Base-by-base conservation (phyloP, 2,888 invertebrate species). In the Callyntrura guangdongensis region DNA sequence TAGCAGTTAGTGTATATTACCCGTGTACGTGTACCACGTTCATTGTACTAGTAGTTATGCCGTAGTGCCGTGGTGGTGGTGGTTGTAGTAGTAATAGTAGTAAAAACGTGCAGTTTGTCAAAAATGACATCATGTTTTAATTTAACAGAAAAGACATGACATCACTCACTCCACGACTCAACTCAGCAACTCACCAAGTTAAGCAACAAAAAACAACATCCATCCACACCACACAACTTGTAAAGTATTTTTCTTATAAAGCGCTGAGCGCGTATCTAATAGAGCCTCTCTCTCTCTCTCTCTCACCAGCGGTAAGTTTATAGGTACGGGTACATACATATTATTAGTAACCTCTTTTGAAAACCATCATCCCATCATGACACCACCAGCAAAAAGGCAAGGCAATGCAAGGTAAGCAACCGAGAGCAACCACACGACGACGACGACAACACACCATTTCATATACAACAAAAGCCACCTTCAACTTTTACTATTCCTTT, bases 81-180 rank as follows among this genome's bases (percentile, higher is more conserved):
- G 9, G 22, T 25, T 9, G 64, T 64, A 64, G 25, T 25, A 64
- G 64, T 25, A 53, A 53, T 79, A 53, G 56, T 79, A 56, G 74
- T 25, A 67, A 77, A 89, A 84, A 77, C 89, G 84, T 90, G 90
- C 90, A 81, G 85, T 90, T 90, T 90, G 90, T 90, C 90, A 90
- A 90, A 90, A 90, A 90, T 90, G 90, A 90, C 90, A 90, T 90
- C 90, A 90, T 90, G 90, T 90, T 90, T 90, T 90, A 90, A 90
- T 90, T 90, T 90, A 90, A 89, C 89, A 89, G 84, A 89, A 88
- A 69, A 90, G 85, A 90, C 90, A 86, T 90, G 90, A 90, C 90
- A 90, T 90, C 90, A 90, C 90, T 90, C 90, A 90, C 90, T 85
- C 56, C 85, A 67, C 79, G 36, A 36, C 83, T 64, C 59, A 22